Evolutionary conservation across 35 echinoderm and acorn worm genomes (phyloP).

Genomic region (Ptychodera flava): DNA sequence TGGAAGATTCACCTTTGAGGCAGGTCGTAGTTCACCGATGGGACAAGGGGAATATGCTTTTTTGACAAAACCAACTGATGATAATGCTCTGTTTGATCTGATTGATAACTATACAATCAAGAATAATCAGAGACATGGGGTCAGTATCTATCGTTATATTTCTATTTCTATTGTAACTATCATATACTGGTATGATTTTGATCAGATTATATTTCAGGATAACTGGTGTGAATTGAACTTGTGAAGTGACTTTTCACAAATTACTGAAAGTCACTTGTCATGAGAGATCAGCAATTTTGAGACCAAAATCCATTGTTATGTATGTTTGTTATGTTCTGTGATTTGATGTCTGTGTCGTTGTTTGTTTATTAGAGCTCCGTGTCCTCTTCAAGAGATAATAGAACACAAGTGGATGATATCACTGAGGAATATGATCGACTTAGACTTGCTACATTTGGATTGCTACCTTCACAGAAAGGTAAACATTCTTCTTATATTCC

Average conservation of each 20-base stretch:
- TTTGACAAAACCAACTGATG: slow-evolving; percentile 44
- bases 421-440: slow-evolving; percentile 76
- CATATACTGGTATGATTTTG: neutral
- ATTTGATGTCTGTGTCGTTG: too few relatives aligned
- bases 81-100: slow-evolving; percentile 80
- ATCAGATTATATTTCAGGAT: slow-evolving; percentile 32
- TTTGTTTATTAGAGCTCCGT: too few relatives aligned
- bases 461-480: slow-evolving; percentile 28
- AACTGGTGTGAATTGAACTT: neutral
- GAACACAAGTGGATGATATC: slow-evolving; percentile 61
- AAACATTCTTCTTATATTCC: too few relatives aligned
- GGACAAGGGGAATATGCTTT: slow-evolving; percentile 75
- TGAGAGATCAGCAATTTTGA: neutral
- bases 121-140: slow-evolving; percentile 1
- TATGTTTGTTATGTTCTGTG: too few relatives aligned
- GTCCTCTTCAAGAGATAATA: slow-evolving; percentile 26
- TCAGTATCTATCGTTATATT: neutral
- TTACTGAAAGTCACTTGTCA: neutral
- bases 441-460: slow-evolving; percentile 75
- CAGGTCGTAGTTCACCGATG: slow-evolving; percentile 88
- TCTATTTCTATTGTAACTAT: neutral
- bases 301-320: too few relatives aligned
- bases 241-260: neutral
- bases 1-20: slow-evolving; percentile 77
- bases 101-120: slow-evolving; percentile 71